Evolutionary conservation across 2,113 vertebrate genomes (phyloP), one percentile per base, ranked within the genome.

Genomic region (Austrofundulus limnaeus): DNA sequence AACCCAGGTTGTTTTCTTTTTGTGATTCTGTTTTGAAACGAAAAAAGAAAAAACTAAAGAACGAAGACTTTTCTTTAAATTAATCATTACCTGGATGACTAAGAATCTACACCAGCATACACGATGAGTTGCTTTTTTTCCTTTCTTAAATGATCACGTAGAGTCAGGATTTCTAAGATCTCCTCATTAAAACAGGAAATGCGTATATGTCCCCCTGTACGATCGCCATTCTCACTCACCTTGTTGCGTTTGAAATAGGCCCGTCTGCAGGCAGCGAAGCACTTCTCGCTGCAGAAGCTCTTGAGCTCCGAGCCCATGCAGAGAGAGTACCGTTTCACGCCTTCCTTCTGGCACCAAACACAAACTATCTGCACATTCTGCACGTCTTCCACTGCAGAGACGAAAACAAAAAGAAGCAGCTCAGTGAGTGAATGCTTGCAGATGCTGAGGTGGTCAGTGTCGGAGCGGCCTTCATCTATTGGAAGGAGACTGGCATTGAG

Each of bases 321-420:
- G 62, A 99, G 94, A 83, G 97, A 98, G 89, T 98, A 99, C 70
- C 95, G 95, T 86, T 98, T 98, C 77, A 98, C 94, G 49, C 97
- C 97, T 90, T 98, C 95, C 92, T 98, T 98, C 94, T 99, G 97
- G 94, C 97, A 99, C 97, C 97, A 99, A 85, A 98, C 97, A 87
- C 97, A 99, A 87, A 99, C 96, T 87, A 98, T 98, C 92, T 96
- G 96, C 87, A 97, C 95, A 87, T 95, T 98, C 92, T 96, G 96
- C 79, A 95, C 92, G 87, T 98, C 97, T 85, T 98, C 97, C 93
- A 96, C 97, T 92, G 77, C 14, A 49, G 39, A 8, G 52, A 15
- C 12, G 48, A 47, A 55, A 46, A 12, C 25, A 61, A 15, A 66
- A 38, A 3, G 24, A 50, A 50, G 1, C 16, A 60, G 13, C 2